Conservation (phyloP, 1,140 invertebrate species). For the Hyposmocoma kahamanoa region DNA sequence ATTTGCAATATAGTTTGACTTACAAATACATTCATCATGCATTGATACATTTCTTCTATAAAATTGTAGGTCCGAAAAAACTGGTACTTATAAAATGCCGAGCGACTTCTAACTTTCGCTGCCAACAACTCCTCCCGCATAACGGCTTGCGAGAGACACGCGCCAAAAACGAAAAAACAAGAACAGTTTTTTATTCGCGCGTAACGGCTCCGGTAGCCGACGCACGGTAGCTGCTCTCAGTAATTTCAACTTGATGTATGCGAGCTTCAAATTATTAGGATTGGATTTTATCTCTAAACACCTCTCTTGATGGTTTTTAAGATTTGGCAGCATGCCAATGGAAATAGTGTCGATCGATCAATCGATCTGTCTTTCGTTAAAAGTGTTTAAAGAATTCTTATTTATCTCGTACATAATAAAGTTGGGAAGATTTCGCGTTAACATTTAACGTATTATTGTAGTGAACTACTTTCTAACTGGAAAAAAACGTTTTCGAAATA, state of each 20-base stretch:
- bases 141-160: constrained; percentile 62
- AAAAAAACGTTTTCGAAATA: too few species aligned
- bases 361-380: too few species aligned
- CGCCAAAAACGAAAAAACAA: constrained; percentile 55
- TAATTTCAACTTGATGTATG: constrained; percentile 16
- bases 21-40: too few species aligned
- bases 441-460: too few species aligned
- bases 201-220: constrained; percentile 35
- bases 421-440: too few species aligned
- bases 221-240: constrained; percentile 21
- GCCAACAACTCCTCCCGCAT: constrained; percentile 42
- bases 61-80: constrained; percentile 45
- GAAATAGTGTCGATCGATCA: too few species aligned
- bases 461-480: too few species aligned
- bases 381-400: too few species aligned
- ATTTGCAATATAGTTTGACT: too few species aligned
- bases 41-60: too few species aligned
- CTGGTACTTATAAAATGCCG: constrained; percentile 53
- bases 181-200: constrained; percentile 61
- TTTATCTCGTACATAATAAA: too few species aligned
- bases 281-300: constrained; percentile 7
- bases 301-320: not conserved
- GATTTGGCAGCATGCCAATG: not conserved
- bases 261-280: constrained; percentile 13
- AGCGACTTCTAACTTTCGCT: constrained; percentile 68